phyloP scores from a whole-genome alignment of 2,797 vertebrate genomes.

The Catharus ustulatus region DNA sequence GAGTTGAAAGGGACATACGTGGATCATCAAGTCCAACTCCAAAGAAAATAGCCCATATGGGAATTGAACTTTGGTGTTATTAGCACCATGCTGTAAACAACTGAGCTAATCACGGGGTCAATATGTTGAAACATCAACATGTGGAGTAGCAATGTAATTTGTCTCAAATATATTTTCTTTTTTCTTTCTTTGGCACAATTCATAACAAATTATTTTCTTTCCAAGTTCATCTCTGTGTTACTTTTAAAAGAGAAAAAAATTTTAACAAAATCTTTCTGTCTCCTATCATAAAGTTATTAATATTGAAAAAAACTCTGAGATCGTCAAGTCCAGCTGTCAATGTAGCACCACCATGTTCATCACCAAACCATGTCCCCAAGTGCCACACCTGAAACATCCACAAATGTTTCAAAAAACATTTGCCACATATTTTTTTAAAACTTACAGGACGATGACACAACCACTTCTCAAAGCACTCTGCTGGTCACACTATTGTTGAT shows the following conservation, averaged over 20 bases:
- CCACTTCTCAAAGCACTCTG: not conserved
- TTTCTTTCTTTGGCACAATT: not conserved
- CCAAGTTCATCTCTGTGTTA: not conserved
- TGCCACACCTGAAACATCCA: not conserved
- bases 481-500: not conserved
- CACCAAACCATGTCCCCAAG: not conserved
- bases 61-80: not conserved
- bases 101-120: not conserved
- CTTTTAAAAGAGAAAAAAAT: not conserved
- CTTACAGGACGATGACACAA: not conserved
- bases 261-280: not conserved
- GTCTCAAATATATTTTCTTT: not conserved
- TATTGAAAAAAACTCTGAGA: not conserved
- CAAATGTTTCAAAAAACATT: too few species aligned
- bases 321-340: not conserved
- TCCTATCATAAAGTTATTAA: not conserved
- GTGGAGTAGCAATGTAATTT: not conserved
- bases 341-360: fast-evolving
- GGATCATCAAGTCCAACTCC: not conserved
- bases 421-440: not conserved
- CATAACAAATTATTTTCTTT: not conserved
- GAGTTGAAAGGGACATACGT: not conserved
- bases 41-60: not conserved
- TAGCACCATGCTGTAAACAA: not conserved
- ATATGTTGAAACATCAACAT: not conserved